A percentile compares a stretch with the other conserved stretches of the same genome.
These are phyloP conservation scores for Tridacna gigas DNA, from an alignment of 2,888 invertebrate species.

Conservation along the genomic window DNA sequence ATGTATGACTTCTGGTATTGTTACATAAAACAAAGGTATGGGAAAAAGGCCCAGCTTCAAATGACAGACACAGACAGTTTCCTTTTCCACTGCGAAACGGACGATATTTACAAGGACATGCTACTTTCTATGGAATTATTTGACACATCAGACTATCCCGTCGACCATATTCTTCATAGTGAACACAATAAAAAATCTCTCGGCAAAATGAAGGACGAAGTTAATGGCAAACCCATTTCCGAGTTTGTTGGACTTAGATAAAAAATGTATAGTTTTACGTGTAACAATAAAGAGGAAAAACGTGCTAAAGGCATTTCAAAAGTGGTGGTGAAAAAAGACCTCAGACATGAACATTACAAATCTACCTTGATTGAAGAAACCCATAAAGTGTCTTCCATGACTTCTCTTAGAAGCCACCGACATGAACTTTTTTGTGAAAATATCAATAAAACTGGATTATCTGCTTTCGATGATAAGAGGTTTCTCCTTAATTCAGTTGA, in stretches of 20 bases:
- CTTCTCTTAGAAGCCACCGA: conserved; percentile 45
- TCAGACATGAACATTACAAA: conserved; percentile 57
- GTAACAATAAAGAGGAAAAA: conserved; percentile 49
- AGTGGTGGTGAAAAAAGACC: conserved; percentile 53
- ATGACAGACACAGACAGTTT: conserved; percentile 62
- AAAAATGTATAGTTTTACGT: conserved; percentile 46
- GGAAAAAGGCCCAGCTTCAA: conserved; percentile 33
- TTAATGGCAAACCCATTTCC: conserved; percentile 67
- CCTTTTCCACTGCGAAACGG: conserved; percentile 36
- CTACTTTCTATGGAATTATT: conserved; percentile 21
- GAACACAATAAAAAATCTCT: conserved; percentile 75
- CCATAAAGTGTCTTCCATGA: conserved; percentile 47
- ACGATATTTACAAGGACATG: conserved; percentile 52
- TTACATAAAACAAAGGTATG: conserved; percentile 47
- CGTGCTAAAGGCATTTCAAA: conserved; percentile 61
- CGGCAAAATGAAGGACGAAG: conserved; percentile 81
- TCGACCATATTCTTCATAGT: conserved; percentile 65
- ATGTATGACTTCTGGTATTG: conserved; percentile 84
- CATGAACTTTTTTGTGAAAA: conserved; percentile 54
- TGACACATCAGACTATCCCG: conserved; percentile 74
- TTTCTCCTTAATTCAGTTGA: conserved; percentile 48
- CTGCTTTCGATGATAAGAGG: conserved; percentile 61
- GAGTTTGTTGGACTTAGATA: conserved; percentile 73
- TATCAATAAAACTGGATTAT: conserved; percentile 56
- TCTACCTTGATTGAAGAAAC: conserved; percentile 48